Evolutionary conservation across 2,797 vertebrate species (phyloP), one percentile per base, ranked within the genome.

Genomic region (Enoplosus armatus): DNA sequence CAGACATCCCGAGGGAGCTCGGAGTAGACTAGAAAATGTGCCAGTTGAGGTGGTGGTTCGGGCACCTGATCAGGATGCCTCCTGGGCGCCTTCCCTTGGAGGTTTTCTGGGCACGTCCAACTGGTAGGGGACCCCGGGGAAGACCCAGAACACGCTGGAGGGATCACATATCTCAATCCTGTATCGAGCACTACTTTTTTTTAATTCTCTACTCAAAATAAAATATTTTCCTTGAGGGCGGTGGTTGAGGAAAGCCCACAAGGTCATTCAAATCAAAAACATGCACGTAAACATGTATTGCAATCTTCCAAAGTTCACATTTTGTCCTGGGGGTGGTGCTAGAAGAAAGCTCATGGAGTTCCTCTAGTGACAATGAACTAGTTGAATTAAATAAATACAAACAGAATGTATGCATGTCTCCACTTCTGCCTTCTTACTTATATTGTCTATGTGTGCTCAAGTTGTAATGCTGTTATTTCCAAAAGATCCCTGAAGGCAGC

Each of bases 391-490:
- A 41, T 61, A 24, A n/a, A 59, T 31, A 59, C 22, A n/a, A 24
- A 24, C 20, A 48, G 22, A n/a, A 48, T 45, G 15, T 41, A 5
- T 37, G 68, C 15, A 0, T 16, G 27, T 31, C 2, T 53, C 14
- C 27, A 62, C 5, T 20, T 39, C 43, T 16, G 12, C 27, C 35
- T 14, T 73, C 27, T 39, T 24, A 2, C 24, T 7, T 60, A 54
- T 60, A 54, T 31, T 4, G 11, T 51, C 20, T 31, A 31, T 41
- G 11, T 2, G 5, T 47, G 24, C 15, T 48, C 11, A 60, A 24
- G 24, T 3, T 76, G 50, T 58, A 43, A 53, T n/a, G 59, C 27
- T 26, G 26, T 26, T 64, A 35, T 80, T 74, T 54, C 45, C 54
- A 15, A n/a, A 62, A 31, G 45, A 11, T 48, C 47, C 31, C 18